Evolutionary conservation across 2,113 vertebrate genomes (phyloP).

Genomic region (Dermatemys mawii): DNA sequence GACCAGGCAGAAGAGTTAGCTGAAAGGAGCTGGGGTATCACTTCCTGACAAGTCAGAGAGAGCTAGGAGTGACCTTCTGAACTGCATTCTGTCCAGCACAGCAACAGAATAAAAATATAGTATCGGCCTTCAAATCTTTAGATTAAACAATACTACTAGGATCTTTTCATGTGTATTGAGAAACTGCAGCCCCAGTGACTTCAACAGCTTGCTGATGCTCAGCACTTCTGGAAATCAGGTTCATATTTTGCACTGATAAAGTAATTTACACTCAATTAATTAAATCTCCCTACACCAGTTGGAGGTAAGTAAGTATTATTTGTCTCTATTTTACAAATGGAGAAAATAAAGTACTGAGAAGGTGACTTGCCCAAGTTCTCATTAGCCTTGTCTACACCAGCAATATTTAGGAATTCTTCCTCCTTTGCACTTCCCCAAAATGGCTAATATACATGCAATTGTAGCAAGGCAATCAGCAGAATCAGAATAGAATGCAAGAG

Average conservation of each 20-base stretch:
- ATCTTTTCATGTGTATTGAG: not conserved
- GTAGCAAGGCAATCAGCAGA: not conserved
- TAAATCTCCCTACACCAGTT: not conserved
- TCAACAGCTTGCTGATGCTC: not conserved
- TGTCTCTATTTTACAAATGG: not conserved
- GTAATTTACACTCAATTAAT: not conserved
- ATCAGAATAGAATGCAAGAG: not conserved
- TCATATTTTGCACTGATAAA: not conserved
- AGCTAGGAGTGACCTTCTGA: not conserved
- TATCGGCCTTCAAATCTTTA: not conserved
- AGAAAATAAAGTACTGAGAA: not conserved
- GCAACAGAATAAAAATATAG: fast-evolving
- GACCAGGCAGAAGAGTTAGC: not conserved
- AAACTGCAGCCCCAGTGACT: fast-evolving
- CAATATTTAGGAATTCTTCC: not conserved
- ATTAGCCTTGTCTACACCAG: not conserved
- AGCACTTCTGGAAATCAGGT: not conserved
- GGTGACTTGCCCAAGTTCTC: not conserved
- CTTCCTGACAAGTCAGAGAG: not conserved
- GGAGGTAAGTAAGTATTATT: not conserved
- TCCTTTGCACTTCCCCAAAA: not conserved
- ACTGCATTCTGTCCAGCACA: not conserved
- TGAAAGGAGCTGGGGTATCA: not conserved
- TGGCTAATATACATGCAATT: not conserved
- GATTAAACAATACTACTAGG: not conserved